These are phyloP conservation scores for Magallana nippona DNA, from an alignment of 2,888 invertebrate species.

Conservation along the genomic window DNA sequence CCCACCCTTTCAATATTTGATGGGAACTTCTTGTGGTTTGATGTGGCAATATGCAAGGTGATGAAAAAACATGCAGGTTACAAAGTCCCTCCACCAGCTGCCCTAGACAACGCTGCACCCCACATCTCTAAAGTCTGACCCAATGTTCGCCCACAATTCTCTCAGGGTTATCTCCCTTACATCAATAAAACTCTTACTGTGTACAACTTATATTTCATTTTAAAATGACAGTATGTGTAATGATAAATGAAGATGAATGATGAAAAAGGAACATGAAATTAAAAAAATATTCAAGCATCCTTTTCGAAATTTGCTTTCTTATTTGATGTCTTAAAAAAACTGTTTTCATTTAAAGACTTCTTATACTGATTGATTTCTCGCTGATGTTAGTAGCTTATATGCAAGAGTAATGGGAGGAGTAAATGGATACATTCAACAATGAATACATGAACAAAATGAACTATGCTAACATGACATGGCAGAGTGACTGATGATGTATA, in stretches of 20 bases:
- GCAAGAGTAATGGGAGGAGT: background rate
- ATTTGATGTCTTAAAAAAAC: no score
- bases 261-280: background rate
- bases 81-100: constrained; percentile 12
- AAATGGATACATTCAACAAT: constrained; percentile 13
- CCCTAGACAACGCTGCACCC: background rate
- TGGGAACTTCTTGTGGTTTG: background rate
- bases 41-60: background rate
- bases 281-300: background rate
- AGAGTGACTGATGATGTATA: constrained; percentile 33
- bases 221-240: background rate
- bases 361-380: background rate
- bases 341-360: background rate
- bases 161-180: constrained; percentile 1
- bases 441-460: constrained; percentile 30
- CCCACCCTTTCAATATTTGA: no score
- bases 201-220: background rate
- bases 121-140: constrained; percentile 10
- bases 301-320: no score
- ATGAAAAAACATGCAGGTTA: constrained; percentile 11
- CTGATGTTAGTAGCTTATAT: constrained; percentile 20
- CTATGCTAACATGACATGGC: constrained; percentile 27
- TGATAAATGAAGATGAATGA: constrained; percentile 7
- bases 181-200: constrained; percentile 17
- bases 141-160: background rate